Evolutionary conservation across 1,140 invertebrate species (phyloP), one percentile per base, ranked within the genome.

Genomic region (Delia radicum): DNA sequence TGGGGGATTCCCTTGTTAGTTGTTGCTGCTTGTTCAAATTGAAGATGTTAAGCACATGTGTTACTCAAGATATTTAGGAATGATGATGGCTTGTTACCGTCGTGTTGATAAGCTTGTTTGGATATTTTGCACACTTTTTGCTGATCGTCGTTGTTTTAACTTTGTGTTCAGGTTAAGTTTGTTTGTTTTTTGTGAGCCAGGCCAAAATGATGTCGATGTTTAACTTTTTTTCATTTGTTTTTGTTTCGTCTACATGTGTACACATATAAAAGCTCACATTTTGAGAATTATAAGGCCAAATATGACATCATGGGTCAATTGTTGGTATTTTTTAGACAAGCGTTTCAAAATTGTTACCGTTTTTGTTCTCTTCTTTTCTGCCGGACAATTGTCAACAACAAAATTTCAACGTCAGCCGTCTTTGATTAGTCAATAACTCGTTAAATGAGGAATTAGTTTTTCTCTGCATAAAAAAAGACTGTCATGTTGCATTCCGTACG

Each of bases 261-360:
- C n/a, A n/a, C n/a, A n/a, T 27, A 27, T n/a, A 24, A 29, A 27
- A 29, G 24, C 62, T 27, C 3, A 65, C 62, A 65, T 33, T 69
- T 69, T 69, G 65, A 6, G 21, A 69, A 69, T 13, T 48, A 37
- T 73, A 69, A 27, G 31, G 33, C 74, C 74, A 75, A 75, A 75
- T 75, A 75, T 75, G 74, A 75, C 74, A 75, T 75, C 74, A 75
- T 75, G 67, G 63, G 74, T 61, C 67, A 75, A 71, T 72, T 75
- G 37, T 48, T 75, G 65, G 65, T 46, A 61, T 75, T 71, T 75
- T 21, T 71, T 61, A 72, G 74, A 75, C 74, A 75, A 75, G 74
- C 74, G 74, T 75, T 75, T 67, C 74, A 75, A 75, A 61, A 75
- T 71, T 71, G 65, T 62, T 72, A 48, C 74, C 74, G 24, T 48